Percentiles rank a stretch among this genome's conserved stretches.
phyloP scores from a whole-genome alignment of 2,888 invertebrate species.

The Leptopilina drosophilae region DNA sequence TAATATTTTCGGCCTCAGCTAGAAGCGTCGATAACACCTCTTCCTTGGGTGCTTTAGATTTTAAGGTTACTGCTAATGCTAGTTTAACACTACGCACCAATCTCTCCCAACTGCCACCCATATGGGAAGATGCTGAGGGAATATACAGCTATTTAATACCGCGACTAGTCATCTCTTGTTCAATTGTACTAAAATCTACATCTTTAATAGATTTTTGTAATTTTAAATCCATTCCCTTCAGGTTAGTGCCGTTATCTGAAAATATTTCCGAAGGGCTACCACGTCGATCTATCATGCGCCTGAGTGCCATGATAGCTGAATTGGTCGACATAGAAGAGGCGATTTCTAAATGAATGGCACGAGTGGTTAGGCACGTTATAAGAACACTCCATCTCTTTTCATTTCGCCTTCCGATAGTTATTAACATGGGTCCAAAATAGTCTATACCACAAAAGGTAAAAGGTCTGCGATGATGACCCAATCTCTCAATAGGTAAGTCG shows the following conservation, averaged over 20 bases:
- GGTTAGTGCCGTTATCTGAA: conserved; percentile 37
- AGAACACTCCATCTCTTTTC: too few relatives aligned
- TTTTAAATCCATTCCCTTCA: conserved; percentile 42
- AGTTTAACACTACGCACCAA: conserved; percentile 42
- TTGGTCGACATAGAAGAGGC: not conserved
- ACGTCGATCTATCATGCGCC: conserved; percentile 47
- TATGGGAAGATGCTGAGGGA: conserved; percentile 23
- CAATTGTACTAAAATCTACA: not conserved
- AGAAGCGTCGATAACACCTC: conserved; percentile 54
- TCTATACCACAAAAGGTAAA: too few relatives aligned
- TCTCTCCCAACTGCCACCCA: conserved; percentile 4
- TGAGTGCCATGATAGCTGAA: not conserved
- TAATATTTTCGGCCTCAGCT: conserved; percentile 51
- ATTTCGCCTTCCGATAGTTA: too few relatives aligned
- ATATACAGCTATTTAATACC: conserved; percentile 23
- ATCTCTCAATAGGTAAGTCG: too few relatives aligned
- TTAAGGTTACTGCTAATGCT: conserved; percentile 51
- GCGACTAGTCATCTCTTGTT: not conserved
- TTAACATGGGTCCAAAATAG: too few relatives aligned
- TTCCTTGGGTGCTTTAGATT: conserved; percentile 54
- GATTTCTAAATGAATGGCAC: too few relatives aligned
- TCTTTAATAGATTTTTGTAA: conserved; percentile 7
- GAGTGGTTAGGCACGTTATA: too few relatives aligned
- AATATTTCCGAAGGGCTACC: conserved; percentile 38
- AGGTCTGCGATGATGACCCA: too few relatives aligned